These are phyloP conservation scores for Cynoglossus semilaevis DNA, from an alignment of 2,113 vertebrate species.

Conservation along the genomic window DNA sequence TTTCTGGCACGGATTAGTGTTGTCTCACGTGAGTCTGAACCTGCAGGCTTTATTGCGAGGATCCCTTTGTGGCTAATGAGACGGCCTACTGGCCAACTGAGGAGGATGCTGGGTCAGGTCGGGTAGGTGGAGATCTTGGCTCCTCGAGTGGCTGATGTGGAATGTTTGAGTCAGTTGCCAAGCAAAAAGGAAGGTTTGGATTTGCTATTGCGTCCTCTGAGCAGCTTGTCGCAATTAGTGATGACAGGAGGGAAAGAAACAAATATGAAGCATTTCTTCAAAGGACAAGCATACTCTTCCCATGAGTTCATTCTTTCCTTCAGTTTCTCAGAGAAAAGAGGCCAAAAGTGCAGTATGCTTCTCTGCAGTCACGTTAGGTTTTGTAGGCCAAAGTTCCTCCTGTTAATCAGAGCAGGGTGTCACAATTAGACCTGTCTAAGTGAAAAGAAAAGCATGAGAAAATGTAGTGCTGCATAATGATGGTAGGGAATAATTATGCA, in stretches of 20 bases:
- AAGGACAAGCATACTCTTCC: conserved; percentile 65
- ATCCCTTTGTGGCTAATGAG: conserved; percentile 34
- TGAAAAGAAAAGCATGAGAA: conserved; percentile 12
- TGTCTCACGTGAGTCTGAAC: conserved; percentile 29
- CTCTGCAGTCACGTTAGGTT: conserved; percentile 17
- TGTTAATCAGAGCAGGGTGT: conserved; percentile 15
- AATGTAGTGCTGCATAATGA: conserved; percentile 12
- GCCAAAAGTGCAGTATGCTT: conserved; percentile 58
- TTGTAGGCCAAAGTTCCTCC: conserved; percentile 21
- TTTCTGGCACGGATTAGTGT: conserved; percentile 25
- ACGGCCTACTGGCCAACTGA: conserved; percentile 45
- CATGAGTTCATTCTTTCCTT: conserved; percentile 74
- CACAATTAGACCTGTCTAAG: conserved; percentile 5
- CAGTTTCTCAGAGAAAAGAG: conserved; percentile 47
- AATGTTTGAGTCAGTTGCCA: conserved; percentile 70
- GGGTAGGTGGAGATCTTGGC: conserved; percentile 68
- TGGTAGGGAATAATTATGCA: neutral
- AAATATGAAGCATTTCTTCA: conserved; percentile 73
- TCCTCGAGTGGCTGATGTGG: conserved; percentile 41
- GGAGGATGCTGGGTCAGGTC: conserved; percentile 52
- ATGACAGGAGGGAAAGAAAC: conserved; percentile 73
- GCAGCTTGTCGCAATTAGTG: conserved; percentile 78
- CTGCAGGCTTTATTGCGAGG: conserved; percentile 30
- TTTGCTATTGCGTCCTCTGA: conserved; percentile 59
- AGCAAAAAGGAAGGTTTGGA: conserved; percentile 72